A percentile compares a stretch with the other conserved stretches of the same genome.
phyloP scores from a whole-genome alignment of 1,140 invertebrate species.

The Dinothrombium tinctorium region DNA sequence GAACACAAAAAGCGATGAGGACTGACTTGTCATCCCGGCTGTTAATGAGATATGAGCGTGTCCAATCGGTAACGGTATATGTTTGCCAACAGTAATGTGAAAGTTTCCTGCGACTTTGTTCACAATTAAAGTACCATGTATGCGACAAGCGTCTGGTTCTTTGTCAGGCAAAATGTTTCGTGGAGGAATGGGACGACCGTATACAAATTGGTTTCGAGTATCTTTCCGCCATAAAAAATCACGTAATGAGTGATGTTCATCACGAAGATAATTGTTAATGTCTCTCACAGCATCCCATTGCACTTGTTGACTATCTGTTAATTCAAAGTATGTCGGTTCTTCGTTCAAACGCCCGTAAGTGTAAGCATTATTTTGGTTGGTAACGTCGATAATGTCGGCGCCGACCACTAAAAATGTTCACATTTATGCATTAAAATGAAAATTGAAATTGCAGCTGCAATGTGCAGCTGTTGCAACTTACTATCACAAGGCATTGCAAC shows the following conservation, averaged over 20 bases:
- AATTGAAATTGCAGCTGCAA: too few relatives aligned
- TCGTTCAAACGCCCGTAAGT: conserved; percentile 54
- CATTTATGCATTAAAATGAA: too few relatives aligned
- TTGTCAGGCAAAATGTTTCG: too few relatives aligned
- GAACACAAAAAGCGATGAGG: too few relatives aligned
- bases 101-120: conserved; percentile 92
- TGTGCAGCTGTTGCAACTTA: too few relatives aligned
- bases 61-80: conserved; percentile 23
- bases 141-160: conserved; percentile 64
- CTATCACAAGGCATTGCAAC: too few relatives aligned
- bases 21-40: too few relatives aligned
- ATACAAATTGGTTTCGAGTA: conserved; percentile 25
- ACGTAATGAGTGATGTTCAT: conserved; percentile 79
- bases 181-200: background rate
- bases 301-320: conserved; percentile 42
- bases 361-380: conserved; percentile 53
- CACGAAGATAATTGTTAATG: conserved; percentile 61
- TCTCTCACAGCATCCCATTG: conserved; percentile 54
- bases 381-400: conserved; percentile 78
- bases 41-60: too few relatives aligned
- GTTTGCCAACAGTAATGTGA: conserved; percentile 62
- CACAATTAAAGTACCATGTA: conserved; percentile 55
- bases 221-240: conserved; percentile 46
- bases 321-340: conserved; percentile 71
- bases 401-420: conserved; percentile 53